phyloP scores from a whole-genome alignment of 2,113 vertebrate genomes.

The Sula dactylatra region DNA sequence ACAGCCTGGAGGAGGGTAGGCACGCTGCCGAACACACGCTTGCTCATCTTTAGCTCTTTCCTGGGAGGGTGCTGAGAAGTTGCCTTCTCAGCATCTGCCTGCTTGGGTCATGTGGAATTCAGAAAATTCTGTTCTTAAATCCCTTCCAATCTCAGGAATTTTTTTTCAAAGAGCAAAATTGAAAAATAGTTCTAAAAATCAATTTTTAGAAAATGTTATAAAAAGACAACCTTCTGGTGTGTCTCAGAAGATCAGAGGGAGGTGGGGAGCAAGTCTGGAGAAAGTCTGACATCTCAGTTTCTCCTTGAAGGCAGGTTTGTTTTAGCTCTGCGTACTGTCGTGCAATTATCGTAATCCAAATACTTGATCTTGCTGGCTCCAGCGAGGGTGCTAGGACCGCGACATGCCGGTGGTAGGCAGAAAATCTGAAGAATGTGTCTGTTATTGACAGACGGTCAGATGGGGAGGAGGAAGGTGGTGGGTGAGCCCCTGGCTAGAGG shows the following conservation, averaged over 20 bases:
- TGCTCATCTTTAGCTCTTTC: not conserved
- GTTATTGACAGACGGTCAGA: not conserved
- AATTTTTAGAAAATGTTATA: not conserved
- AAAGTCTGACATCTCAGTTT: not conserved
- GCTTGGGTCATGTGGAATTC: not conserved
- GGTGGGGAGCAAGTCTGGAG: not conserved
- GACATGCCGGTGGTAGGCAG: not conserved
- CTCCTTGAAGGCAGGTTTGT: not conserved
- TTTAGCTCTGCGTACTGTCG: not conserved
- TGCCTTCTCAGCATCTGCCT: not conserved
- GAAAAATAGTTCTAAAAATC: not conserved
- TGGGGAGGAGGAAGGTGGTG: not conserved
- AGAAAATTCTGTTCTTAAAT: not conserved
- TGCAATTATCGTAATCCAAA: not conserved
- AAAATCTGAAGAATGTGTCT: not conserved
- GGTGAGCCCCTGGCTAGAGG: not conserved
- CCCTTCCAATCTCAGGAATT: not conserved
- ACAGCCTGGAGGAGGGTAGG: not conserved
- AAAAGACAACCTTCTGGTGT: not conserved
- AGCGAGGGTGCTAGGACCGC: rapidly evolving
- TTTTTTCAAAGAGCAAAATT: not conserved
- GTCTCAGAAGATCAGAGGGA: not conserved
- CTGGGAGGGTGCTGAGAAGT: not conserved
- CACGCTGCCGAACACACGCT: rapidly evolving
- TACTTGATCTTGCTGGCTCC: not conserved